Evolutionary conservation across 53 echinoderm and acorn worm genomes (phyloP).

Genomic region (Holothuria scabra): DNA sequence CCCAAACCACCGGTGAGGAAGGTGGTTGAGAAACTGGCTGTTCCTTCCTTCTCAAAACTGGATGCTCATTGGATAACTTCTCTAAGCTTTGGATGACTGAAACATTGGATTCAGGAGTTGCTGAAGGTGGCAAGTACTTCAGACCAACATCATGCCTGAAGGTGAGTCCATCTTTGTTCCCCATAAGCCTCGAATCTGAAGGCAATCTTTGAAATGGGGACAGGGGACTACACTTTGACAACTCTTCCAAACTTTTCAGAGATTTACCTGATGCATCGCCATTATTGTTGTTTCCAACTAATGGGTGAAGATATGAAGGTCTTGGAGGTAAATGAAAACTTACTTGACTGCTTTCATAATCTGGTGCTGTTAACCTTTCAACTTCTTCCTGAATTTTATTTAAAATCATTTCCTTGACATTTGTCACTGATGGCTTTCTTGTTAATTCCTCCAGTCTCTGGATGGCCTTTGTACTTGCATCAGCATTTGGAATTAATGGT

Average conservation of each 20-base stretch:
- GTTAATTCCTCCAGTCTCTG: conserved; percentile 43
- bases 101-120: conserved; percentile 15
- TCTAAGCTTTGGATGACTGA: conserved; percentile 42
- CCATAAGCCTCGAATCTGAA: background rate
- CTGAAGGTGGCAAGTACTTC: conserved; percentile 23
- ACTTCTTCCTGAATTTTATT: conserved; percentile 45
- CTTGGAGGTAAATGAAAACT: background rate
- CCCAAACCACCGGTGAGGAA: no score
- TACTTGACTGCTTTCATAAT: background rate
- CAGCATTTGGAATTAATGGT: conserved; percentile 18
- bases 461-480: conserved; percentile 41
- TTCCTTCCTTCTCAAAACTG: conserved; percentile 4
- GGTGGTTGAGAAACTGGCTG: background rate
- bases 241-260: conserved; percentile 32
- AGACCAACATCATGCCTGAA: background rate
- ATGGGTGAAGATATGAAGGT: conserved; percentile 17
- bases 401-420: conserved; percentile 44
- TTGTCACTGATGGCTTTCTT: conserved; percentile 37
- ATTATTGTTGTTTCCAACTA: conserved; percentile 29
- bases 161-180: background rate
- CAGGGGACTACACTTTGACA: conserved; percentile 31
- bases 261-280: conserved; percentile 23
- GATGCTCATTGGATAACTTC: conserved; percentile 29
- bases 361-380: conserved; percentile 19
- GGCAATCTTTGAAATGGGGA: conserved; percentile 16